These are phyloP conservation scores for Anisognathus igniventris DNA, from an alignment of 2,797 vertebrate genomes.

Conservation along the genomic window DNA sequence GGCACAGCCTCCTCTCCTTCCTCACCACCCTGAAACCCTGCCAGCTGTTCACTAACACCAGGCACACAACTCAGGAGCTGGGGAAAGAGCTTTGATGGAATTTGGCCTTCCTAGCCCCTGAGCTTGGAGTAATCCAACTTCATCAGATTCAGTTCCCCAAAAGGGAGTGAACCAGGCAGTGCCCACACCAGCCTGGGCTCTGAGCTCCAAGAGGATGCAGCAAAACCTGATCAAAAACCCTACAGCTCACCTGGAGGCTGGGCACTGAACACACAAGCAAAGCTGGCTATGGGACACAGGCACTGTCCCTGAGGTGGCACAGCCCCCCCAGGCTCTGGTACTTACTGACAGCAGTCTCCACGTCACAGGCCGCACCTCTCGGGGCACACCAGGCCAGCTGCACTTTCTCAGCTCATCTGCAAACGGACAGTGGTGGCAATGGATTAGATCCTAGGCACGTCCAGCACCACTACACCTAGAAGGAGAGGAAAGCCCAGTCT, in stretches of 20 bases:
- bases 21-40: background rate
- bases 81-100: background rate
- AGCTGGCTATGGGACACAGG: background rate
- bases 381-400: constrained; percentile 96
- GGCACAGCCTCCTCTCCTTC: background rate
- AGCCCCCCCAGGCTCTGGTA: background rate
- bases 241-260: background rate
- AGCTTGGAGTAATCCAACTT: background rate
- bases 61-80: background rate
- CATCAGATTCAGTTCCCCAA: background rate
- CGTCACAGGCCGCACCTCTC: constrained; percentile 92
- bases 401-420: constrained; percentile 94
- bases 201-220: background rate
- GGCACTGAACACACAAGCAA: background rate
- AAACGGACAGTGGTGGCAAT: constrained; percentile 65
- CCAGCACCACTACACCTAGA: constrained; percentile 58
- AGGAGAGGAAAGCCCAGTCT: constrained; percentile 62
- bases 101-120: background rate
- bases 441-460: constrained; percentile 56
- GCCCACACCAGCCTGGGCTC: background rate
- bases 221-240: background rate
- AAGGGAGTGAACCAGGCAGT: background rate
- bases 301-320: background rate
- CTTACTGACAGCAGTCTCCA: constrained; percentile 98
- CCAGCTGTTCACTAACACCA: background rate